Percentiles rank a stretch among this genome's conserved stretches.
phyloP scores from a whole-genome alignment of 2,113 vertebrate genomes.

The Aspidoscelis tigris region DNA sequence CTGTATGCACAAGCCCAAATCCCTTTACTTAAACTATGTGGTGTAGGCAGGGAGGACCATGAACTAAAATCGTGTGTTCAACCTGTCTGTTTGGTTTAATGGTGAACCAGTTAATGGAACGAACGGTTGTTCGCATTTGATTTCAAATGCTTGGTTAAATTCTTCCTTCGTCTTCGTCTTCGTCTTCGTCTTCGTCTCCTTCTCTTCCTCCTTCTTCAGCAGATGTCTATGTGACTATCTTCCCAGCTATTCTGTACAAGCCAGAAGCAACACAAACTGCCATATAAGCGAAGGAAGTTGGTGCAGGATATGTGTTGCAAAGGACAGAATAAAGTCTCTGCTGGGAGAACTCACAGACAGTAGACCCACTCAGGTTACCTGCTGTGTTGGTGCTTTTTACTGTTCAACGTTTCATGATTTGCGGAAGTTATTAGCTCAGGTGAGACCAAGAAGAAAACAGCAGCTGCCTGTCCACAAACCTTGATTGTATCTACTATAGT shows the following conservation, averaged over 20 bases:
- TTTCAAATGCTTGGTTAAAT: neutral
- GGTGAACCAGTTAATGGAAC: too few relatives aligned
- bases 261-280: neutral
- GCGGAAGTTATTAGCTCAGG: neutral
- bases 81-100: too few relatives aligned
- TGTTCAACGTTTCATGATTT: neutral
- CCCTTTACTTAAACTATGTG: too few relatives aligned
- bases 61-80: too few relatives aligned
- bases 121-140: too few relatives aligned
- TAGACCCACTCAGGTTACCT: neutral
- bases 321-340: neutral
- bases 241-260: neutral
- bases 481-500: neutral
- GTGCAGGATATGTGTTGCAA: neutral
- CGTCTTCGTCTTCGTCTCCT: neutral
- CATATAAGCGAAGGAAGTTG: neutral
- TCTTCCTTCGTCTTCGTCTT: neutral
- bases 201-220: too few relatives aligned
- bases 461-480: neutral
- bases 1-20: too few relatives aligned
- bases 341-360: neutral
- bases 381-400: conserved; percentile 19
- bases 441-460: conserved; percentile 10
- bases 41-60: too few relatives aligned
- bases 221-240: too few relatives aligned